These are phyloP conservation scores for Acanthornis magna DNA, from an alignment of 2,797 vertebrate species.

Conservation along the genomic window DNA sequence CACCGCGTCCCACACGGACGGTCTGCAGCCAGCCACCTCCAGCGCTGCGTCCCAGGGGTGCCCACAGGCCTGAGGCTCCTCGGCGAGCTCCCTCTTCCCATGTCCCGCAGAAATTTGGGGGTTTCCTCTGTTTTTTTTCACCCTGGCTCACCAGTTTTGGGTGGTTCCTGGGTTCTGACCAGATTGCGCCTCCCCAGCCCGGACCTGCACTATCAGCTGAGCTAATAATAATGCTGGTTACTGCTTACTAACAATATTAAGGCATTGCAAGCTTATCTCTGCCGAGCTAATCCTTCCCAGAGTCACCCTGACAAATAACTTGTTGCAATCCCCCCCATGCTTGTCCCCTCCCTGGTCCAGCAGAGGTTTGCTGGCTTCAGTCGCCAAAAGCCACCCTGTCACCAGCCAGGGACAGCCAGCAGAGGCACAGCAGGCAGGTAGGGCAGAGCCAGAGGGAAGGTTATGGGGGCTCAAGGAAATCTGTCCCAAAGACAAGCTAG, in stretches of 20 bases:
- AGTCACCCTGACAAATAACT: constrained; percentile 46
- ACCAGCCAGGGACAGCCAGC: neutral
- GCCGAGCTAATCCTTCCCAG: constrained; percentile 56
- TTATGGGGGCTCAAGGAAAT: neutral
- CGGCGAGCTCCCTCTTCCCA: neutral
- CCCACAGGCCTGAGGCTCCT: neutral
- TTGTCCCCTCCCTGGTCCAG: neutral
- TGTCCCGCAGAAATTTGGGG: neutral
- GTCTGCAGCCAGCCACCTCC: neutral
- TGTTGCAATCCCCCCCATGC: neutral
- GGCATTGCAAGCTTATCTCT: constrained; percentile 56
- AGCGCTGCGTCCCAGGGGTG: accelerated
- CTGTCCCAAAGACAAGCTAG: neutral
- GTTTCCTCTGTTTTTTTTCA: neutral
- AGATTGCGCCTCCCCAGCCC: neutral
- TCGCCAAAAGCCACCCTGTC: neutral
- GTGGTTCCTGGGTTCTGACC: neutral
- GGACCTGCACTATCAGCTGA: neutral
- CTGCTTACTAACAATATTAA: constrained; percentile 54
- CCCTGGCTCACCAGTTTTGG: neutral
- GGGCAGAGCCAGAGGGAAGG: neutral
- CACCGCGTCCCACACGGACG: neutral
- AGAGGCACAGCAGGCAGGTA: neutral
- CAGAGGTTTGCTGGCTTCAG: neutral
- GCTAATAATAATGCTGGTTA: constrained; percentile 65